Conservation (phyloP, 2,113 vertebrate genomes). For the Marcusenius ussheri region DNA sequence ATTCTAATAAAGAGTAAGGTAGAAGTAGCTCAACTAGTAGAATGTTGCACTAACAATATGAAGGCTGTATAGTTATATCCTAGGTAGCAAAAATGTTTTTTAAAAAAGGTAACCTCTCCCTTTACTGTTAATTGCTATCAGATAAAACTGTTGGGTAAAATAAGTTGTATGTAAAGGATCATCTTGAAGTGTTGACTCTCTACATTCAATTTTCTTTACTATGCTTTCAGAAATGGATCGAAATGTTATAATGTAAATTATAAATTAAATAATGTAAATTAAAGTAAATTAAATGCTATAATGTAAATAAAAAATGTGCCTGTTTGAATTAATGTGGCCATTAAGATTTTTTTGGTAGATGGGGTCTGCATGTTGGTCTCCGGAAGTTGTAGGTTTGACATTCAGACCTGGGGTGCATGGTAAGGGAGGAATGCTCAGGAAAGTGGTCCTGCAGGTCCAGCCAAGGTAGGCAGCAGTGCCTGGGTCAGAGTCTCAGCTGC, state of each 20-base stretch:
- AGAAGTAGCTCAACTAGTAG: neutral
- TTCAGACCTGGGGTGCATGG: constrained; percentile 36
- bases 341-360: neutral
- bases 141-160: neutral
- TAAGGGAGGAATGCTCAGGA: constrained; percentile 30
- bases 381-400: neutral
- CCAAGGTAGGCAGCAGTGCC: constrained; percentile 58
- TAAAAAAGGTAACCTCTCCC: neutral
- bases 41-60: neutral
- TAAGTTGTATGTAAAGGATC: neutral
- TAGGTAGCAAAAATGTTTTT: neutral
- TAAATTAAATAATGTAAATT: no score
- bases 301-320: neutral
- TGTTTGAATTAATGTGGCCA: neutral
- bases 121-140: neutral
- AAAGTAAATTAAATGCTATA: neutral
- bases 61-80: neutral
- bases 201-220: neutral
- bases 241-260: neutral
- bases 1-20: neutral
- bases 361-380: neutral
- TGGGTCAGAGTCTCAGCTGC: constrained; percentile 65
- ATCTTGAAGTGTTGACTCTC: neutral
- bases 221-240: neutral
- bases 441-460: constrained; percentile 45